A percentile compares a stretch with the other conserved stretches of the same genome.
Evolutionary conservation across 1,140 invertebrate species (phyloP).

Genomic region (Polyergus mexicanus): DNA sequence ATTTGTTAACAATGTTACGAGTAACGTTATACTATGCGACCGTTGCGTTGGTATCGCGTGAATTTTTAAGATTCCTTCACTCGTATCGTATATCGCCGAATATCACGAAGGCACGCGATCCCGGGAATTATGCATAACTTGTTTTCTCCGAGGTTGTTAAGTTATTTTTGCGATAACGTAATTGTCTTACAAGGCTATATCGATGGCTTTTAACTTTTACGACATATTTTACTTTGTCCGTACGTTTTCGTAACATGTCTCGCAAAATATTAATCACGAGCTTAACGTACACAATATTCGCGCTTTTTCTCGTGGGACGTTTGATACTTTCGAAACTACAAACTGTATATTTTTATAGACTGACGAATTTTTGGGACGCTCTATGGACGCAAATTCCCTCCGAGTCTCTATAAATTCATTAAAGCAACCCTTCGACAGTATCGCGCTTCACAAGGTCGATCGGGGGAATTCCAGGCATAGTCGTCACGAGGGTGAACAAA

Average conservation of each 20-base stretch:
- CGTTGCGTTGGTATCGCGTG: slow-evolving; percentile 18
- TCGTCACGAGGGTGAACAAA: slow-evolving; percentile 49
- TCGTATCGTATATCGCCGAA: neutral
- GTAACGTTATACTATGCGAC: neutral
- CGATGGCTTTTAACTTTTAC: neutral
- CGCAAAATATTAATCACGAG: neutral
- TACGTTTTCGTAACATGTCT: neutral
- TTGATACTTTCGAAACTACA: neutral
- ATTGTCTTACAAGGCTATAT: slow-evolving; percentile 7
- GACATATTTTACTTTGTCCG: neutral
- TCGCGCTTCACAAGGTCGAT: slow-evolving; percentile 71
- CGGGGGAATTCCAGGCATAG: slow-evolving; percentile 78
- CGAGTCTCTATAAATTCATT: slow-evolving; percentile 81
- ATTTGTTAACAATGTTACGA: slow-evolving; percentile 52
- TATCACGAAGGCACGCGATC: slow-evolving; percentile 27
- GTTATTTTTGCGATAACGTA: slow-evolving; percentile 28
- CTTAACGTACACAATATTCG: neutral
- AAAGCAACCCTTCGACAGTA: slow-evolving; percentile 81
- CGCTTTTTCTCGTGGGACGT: neutral
- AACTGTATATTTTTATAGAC: neutral
- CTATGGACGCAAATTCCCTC: slow-evolving; percentile 33
- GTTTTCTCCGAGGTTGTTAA: slow-evolving; percentile 41
- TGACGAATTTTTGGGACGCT: neutral
- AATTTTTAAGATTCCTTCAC: slow-evolving; percentile 45
- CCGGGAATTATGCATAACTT: slow-evolving; percentile 39